Evolutionary conservation across 2,888 invertebrate genomes (phyloP), one percentile per base, ranked within the genome.

Genomic region (Leptinotarsa tumamoca): DNA sequence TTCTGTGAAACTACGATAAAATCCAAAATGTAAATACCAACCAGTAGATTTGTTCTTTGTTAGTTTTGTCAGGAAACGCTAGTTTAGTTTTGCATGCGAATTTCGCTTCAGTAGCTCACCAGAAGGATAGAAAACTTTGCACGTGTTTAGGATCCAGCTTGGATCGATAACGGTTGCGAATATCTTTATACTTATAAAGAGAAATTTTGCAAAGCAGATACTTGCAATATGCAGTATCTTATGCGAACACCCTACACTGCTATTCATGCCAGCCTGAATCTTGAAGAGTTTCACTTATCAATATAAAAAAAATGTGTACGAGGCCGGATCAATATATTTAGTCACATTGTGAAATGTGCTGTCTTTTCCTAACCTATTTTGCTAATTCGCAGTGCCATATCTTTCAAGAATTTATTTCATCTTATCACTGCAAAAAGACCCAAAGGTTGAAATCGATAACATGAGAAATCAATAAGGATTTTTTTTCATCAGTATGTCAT

Each of bases 1-100:
- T 69, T 66, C 43, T 52, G 52, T 66, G 69, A 72, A 58, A 66
- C 15, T 58, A 61, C 49, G 33, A 51, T 33, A 51, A 33, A 61
- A 56, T 61, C 61, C 67, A 74, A 75, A 71, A 66, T 49, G 73
- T 74, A 77, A 74, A 72, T 74, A 74, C 33, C 17, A n/a, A 68
- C n/a, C 23, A 51, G n/a, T 69, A n/a, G 13, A 18, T 3, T 68
- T 23, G 27, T 51, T 69, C 5, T 69, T 69, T 67, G 52, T 54
- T 33, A 56, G 18, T 17, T 49, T 49, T 56, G 49, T 70, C 56
- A 58, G 67, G 43, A 33, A 67, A n/a, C 49, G 43, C 10, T 66
- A 58, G 66, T 27, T 51, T 68, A 56, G 50, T 56, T 23, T 54
- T 72, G 72, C 71, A 73, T 73, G 71, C 17, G 13, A 70, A 52